Evolutionary conservation across 2,113 vertebrate genomes (phyloP).

Genomic region (Labeo catla): DNA sequence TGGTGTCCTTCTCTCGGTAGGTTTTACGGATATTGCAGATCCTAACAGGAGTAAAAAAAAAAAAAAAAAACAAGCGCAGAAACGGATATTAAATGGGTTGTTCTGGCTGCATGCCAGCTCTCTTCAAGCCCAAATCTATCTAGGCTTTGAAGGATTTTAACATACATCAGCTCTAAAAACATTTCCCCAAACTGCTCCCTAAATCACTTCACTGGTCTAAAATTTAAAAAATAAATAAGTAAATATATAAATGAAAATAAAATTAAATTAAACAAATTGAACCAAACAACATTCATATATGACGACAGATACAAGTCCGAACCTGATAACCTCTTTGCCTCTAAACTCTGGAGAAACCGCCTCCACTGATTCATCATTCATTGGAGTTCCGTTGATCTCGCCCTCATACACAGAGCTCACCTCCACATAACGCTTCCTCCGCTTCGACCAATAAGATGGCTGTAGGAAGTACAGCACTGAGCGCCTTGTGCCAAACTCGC

Average conservation of each 20-base stretch:
- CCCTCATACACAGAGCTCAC: conserved; percentile 81
- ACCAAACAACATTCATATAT: neutral
- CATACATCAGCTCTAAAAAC: neutral
- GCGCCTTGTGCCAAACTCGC: conserved; percentile 87
- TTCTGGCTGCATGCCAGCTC: conserved; percentile 28
- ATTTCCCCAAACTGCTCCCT: neutral
- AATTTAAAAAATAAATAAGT: neutral
- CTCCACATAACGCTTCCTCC: conserved; percentile 84
- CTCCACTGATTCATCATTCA: conserved; percentile 82
- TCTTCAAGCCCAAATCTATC: neutral
- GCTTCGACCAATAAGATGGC: conserved; percentile 94
- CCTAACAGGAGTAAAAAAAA: conserved; percentile 72
- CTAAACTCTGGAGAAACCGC: conserved; percentile 87
- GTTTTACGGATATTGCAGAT: conserved; percentile 91
- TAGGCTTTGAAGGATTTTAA: neutral
- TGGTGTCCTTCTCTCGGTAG: conserved; percentile 85
- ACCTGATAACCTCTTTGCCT: conserved; percentile 97
- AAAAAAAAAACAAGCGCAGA: neutral
- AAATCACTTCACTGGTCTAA: neutral
- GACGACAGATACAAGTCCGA: conserved; percentile 30
- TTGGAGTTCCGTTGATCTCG: conserved; percentile 77
- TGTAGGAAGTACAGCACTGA: conserved; percentile 90
- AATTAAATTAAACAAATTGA: neutral
- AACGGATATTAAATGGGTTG: conserved; percentile 31
- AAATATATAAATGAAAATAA: too few species aligned